Base-by-base conservation (phyloP, 1,140 invertebrate species). In the Cotesia typhae region DNA sequence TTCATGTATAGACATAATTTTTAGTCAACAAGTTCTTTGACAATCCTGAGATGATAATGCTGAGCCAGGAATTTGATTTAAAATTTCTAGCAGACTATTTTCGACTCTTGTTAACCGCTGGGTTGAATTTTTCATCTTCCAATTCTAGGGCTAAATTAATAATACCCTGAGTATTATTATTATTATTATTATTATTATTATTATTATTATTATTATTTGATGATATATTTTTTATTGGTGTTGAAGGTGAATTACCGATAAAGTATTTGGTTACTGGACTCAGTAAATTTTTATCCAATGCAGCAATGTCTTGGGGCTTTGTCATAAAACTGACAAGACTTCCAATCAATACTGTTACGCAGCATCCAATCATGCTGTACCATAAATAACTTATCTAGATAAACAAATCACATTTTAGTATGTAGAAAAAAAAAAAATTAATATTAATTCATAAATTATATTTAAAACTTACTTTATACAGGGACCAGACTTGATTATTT, bases 301-400 rank as follows among this genome's bases (percentile, higher is more conserved):
- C 85, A 0, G 83, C 78, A 0, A 88, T 86, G 77, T 92, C 84
- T 71, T 89, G 85, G 5, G 83, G 76, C 2, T 91, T 91, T 4
- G 94, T 94, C 0, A 91, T 74, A 1, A 91, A 85, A 59, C 94
- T 95, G 1, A 94, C 90, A 0, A 91, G 38, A 37, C 94, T 81
- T 1, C 95, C 95, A 10, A 93, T 83, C 3, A 94, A 72, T 36
- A 95, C 84, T 0, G 94, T 94, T 0, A 91, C 84, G 0, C 90
- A 73, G 60, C 90, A 92, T 1, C 93, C 94, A n/a, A 95, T 90
- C 36, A 90, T 90, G n/a, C 92, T 92, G 81, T 93, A 94, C 92
- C 92, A 94, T 74, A 94, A 84, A 82, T 93, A 94, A 37, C 92
- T 93, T 59, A 93, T 85, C 79, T 90, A 83, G 79, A 89, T 41